A percentile compares a stretch with the other conserved stretches of the same genome.
Conservation (phyloP, 1,140 invertebrate species). For the Macrocentrus cingulum region DNA sequence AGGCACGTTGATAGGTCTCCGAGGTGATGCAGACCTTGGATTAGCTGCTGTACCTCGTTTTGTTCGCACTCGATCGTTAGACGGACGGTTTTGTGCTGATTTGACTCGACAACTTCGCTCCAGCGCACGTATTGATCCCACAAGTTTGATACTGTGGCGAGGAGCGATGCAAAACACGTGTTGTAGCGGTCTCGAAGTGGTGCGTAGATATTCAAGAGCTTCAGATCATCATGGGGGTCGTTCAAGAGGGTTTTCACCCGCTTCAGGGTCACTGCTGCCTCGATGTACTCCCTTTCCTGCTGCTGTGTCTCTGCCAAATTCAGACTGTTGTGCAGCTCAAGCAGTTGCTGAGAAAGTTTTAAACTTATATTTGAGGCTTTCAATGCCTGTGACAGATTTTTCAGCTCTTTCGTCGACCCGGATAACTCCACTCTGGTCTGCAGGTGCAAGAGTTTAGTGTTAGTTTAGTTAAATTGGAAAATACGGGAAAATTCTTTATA, state of each 20-base stretch:
- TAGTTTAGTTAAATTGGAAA: slow-evolving; percentile 10
- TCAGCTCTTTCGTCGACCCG: slow-evolving; percentile 61
- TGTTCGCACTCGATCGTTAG: slow-evolving; percentile 50
- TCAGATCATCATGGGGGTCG: slow-evolving; percentile 53
- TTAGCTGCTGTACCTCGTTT: slow-evolving; percentile 52
- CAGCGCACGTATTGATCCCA: slow-evolving; percentile 57
- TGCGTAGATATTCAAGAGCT: slow-evolving; percentile 57
- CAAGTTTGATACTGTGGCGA: slow-evolving; percentile 51
- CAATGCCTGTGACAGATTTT: slow-evolving; percentile 58
- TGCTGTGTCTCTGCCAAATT: slow-evolving; percentile 56
- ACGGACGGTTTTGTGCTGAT: slow-evolving; percentile 32
- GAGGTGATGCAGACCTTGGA: slow-evolving; percentile 57
- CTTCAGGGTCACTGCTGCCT: slow-evolving; percentile 57
- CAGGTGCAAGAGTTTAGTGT: slow-evolving; percentile 25
- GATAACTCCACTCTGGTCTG: slow-evolving; percentile 63
- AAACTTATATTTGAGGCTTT: slow-evolving; percentile 59
- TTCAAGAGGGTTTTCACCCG: slow-evolving; percentile 57
- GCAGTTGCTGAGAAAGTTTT: slow-evolving; percentile 58
- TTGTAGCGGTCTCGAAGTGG: slow-evolving; percentile 50
- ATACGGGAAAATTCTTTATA: neutral
- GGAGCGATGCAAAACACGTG: slow-evolving; percentile 48
- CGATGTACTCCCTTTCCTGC: slow-evolving; percentile 52
- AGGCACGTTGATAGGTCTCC: slow-evolving; percentile 57
- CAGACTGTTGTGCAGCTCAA: slow-evolving; percentile 59
- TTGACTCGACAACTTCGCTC: slow-evolving; percentile 35